A percentile compares a stretch with the other conserved stretches of the same genome.
Evolutionary conservation across 2,113 vertebrate species (phyloP).

Genomic region (Paradoxurus hermaphroditus): DNA sequence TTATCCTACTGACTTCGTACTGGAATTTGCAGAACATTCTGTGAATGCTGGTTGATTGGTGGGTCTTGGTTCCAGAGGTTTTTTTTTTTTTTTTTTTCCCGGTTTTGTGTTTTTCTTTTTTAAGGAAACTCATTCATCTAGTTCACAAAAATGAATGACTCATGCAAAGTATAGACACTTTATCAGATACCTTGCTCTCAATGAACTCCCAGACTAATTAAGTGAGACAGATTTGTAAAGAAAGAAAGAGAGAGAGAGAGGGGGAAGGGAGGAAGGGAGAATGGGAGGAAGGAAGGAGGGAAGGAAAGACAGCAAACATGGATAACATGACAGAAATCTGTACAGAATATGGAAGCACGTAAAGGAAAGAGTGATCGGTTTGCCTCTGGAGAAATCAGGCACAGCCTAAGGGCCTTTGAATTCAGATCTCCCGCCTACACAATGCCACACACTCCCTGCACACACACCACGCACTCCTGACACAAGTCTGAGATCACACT

Average conservation of each 20-base stretch:
- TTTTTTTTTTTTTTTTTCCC: neutral
- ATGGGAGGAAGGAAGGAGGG: neutral
- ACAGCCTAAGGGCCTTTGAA: neutral
- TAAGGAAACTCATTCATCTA: slow-evolving; percentile 30
- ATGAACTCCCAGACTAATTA: neutral
- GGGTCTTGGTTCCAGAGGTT: neutral
- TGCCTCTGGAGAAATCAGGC: neutral
- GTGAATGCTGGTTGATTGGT: slow-evolving; percentile 42
- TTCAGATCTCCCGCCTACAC: neutral
- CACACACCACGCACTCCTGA: neutral
- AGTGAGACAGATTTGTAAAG: neutral
- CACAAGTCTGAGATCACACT: neutral
- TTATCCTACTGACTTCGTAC: slow-evolving; percentile 29
- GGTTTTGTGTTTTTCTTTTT: neutral
- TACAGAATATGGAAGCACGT: neutral
- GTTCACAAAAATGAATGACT: slow-evolving; percentile 53
- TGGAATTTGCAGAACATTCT: slow-evolving; percentile 49
- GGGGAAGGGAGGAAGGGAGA: neutral
- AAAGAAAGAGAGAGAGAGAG: neutral
- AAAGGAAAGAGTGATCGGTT: neutral
- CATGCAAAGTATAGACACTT: neutral
- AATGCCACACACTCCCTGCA: accelerated
- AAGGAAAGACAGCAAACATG: neutral
- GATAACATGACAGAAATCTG: neutral
- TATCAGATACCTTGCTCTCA: neutral